Base-by-base conservation (phyloP, 1,140 invertebrate genomes). In the Cephus cinctus region DNA sequence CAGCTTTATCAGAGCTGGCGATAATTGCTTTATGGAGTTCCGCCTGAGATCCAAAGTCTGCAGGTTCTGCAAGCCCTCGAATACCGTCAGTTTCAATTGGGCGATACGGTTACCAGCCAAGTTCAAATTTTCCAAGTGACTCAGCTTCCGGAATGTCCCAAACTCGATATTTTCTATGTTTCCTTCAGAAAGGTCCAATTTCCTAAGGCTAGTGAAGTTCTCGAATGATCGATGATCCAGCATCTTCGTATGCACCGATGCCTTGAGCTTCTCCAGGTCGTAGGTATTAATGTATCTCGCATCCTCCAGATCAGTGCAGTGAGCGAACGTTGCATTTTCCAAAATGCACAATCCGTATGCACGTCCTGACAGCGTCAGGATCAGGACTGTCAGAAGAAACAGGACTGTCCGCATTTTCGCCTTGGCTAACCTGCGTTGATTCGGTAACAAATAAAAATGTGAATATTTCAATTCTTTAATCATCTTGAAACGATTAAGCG, bases 1-100 rank as follows among this genome's bases (percentile, higher is more conserved):
- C 8, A 86, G 74, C 18, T 73, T 74, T 35, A 77, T 59, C 4
- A 73, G 20, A 9, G 59, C 69, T 1, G 49, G 32, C 0, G 73
- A 57, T 21, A 77, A 52, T 5, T 67, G 47, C 1, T 15, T 42
- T 0, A 77, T 45, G 0, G 31, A 47, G 30, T 76, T 77, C 21
- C 45, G 54, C 4, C 58, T 54, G 4, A 76, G 32, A 18, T 61
- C 67, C 5, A 77, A 34, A 21, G 42, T 60, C 1, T 53, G 59
- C 25, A 77, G 16, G 9, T 62, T 47, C 1, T 51, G 56, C n/a
- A 76, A 23, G 1, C 63, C 66, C 2, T 69, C 61, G 6, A 75
- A 49, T 3, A 62, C 61, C 1, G 48, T 59, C 2, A 51, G 5
- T 4, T 63, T 61, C 5, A 76, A 20, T 14, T 61, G 20, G 0